Percentiles rank a stretch among this genome's conserved stretches.
Evolutionary conservation across 2,888 invertebrate species (phyloP).

Genomic region (Rhyacophila evoluta): DNA sequence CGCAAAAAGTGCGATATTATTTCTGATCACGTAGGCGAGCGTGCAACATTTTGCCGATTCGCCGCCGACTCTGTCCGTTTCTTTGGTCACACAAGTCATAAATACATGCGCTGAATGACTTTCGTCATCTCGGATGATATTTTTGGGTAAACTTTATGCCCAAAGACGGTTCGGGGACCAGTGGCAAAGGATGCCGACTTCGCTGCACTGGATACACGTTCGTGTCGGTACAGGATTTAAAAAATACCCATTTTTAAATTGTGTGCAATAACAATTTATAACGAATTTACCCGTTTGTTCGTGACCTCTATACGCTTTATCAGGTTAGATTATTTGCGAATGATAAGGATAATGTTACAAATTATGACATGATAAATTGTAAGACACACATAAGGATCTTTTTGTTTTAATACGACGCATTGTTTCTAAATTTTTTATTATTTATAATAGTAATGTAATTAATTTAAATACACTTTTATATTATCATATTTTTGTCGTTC

Average conservation of each 20-base stretch:
- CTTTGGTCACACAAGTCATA: neutral
- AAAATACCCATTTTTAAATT: neutral
- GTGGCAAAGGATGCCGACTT: slow-evolving; percentile 17
- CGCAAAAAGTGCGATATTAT: slow-evolving; percentile 8
- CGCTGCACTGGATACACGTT: neutral
- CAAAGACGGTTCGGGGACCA: neutral
- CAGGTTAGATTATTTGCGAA: neutral
- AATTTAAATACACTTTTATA: too few species aligned
- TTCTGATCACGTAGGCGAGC: slow-evolving; percentile 21
- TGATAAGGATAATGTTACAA: too few species aligned
- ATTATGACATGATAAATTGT: too few species aligned
- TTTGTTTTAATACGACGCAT: too few species aligned
- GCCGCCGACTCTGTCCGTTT: neutral
- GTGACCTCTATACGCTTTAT: neutral
- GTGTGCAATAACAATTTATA: neutral
- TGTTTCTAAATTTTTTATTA: too few species aligned
- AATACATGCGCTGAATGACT: slow-evolving; percentile 11
- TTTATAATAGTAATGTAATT: too few species aligned
- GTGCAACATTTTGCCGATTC: slow-evolving; percentile 1
- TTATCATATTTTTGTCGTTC: too few species aligned
- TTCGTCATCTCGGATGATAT: slow-evolving; percentile 20
- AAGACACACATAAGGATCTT: too few species aligned
- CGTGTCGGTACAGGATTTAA: neutral
- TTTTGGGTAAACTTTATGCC: slow-evolving; percentile 11
- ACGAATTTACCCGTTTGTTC: neutral